Evolutionary conservation across 2,113 vertebrate species (phyloP), one percentile per base, ranked within the genome.

Genomic region (Sialia sialis): DNA sequence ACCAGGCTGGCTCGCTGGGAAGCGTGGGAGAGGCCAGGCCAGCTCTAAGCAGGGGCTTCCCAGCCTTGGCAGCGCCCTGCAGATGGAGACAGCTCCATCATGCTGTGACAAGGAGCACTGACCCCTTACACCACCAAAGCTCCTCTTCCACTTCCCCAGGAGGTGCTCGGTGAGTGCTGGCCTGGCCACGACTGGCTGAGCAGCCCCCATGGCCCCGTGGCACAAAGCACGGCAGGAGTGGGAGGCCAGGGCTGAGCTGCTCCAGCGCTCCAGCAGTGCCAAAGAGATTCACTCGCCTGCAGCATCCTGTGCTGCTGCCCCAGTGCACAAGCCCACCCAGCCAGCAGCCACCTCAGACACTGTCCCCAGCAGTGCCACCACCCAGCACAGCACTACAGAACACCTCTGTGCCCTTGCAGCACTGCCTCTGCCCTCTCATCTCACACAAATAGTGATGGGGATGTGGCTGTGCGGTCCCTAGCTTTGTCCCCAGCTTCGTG

Each of bases 391-490:
- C 15, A 1, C 19, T 29, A 11, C 0, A 2, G 46, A 84, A 36
- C 48, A 39, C 13, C 9, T 43, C 16, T 14, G 7, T 5, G 11
- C 46, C 48, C 21, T 8, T 1, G 1, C 44, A 27, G 63, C 5
- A 4, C 30, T n/a, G 72, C 18, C 30, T 63, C 29, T 3, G 1
- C n/a, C n/a, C 75, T 69, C 51, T 56, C 29, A 58, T 30, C 62
- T 84, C 62, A 90, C 44, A 48, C 63, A 26, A 30, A 30, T 2
- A 5, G 58, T 4, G n/a, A 11, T 3, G 2, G 3, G 18, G 9
- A 69, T 0, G 3, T 0, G 0, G 41, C 69, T 77, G 30, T 0
- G 1, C 9, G 0, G 2, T 34, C 34, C 22, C 23, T 82, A 48
- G 39, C 23, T 77, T 69, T 26, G 2, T 34, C 34, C 22, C 23